Conservation (phyloP, 1,140 invertebrate genomes). For the Parapsyche elsis region DNA sequence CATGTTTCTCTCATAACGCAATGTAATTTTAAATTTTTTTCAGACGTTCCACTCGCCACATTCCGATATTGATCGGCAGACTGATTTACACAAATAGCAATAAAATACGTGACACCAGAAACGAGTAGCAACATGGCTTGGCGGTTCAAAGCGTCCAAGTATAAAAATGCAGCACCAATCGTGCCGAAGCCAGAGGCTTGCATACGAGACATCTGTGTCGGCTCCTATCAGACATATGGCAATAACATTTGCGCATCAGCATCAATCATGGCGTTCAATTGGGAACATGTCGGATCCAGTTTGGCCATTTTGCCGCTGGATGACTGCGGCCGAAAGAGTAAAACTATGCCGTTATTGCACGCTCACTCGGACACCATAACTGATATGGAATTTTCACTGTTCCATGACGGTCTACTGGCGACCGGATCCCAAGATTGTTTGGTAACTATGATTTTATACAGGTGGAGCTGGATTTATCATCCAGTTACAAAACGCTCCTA, state of each 20-base stretch:
- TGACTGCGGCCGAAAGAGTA: slow-evolving; percentile 87
- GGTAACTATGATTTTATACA: slow-evolving; percentile 65
- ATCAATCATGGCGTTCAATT: slow-evolving; percentile 93
- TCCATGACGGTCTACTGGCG: slow-evolving; percentile 90
- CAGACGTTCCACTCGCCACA: slow-evolving; percentile 5
- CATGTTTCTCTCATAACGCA: not conserved
- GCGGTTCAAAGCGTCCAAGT: slow-evolving; percentile 96
- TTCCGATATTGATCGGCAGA: not conserved
- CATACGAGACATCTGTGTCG: slow-evolving; percentile 88
- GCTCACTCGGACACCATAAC: slow-evolving; percentile 90
- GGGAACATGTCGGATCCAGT: slow-evolving; percentile 87
- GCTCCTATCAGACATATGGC: slow-evolving; percentile 91
- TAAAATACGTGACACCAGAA: too few species aligned
- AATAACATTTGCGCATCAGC: slow-evolving; percentile 94
- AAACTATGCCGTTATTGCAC: slow-evolving; percentile 85
- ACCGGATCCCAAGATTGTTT: slow-evolving; percentile 92
- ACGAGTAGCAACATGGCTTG: slow-evolving; percentile 78
- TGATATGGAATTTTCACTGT: slow-evolving; percentile 95
- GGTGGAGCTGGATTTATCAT: too few species aligned
- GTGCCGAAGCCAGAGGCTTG: slow-evolving; percentile 92
- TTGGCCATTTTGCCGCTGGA: slow-evolving; percentile 87
- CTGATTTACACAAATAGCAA: slow-evolving; percentile 56
- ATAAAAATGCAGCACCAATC: slow-evolving; percentile 95
- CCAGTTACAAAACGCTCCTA: too few species aligned
- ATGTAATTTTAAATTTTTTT: not conserved